These are phyloP conservation scores for Drosophila kanapiae DNA, from an alignment of 1,140 invertebrate species.

Conservation along the genomic window DNA sequence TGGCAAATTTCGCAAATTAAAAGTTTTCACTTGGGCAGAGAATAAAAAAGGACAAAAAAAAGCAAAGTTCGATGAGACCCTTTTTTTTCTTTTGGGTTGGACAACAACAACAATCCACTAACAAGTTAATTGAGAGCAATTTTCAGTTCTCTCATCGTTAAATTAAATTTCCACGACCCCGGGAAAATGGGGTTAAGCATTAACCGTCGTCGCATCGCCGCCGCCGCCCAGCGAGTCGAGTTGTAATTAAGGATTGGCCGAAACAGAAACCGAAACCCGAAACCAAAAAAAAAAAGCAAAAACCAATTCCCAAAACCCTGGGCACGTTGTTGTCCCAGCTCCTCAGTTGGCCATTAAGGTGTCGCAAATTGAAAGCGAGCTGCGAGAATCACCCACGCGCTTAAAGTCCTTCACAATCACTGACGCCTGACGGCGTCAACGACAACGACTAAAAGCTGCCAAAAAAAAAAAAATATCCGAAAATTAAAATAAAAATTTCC, in stretches of 20 bases:
- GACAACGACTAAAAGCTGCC: background rate
- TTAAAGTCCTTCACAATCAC: constrained; percentile 49
- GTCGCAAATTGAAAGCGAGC: constrained; percentile 68
- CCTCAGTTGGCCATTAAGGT: constrained; percentile 62
- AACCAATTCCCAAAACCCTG: constrained; percentile 21
- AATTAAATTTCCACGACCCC: constrained; percentile 40
- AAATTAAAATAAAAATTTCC: constrained; percentile 12
- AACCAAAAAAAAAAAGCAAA: background rate
- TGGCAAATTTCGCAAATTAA: constrained; percentile 66
- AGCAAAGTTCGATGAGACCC: constrained; percentile 34
- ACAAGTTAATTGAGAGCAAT: constrained; percentile 68
- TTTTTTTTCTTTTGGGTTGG: constrained; percentile 20
- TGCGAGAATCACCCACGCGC: constrained; percentile 24
- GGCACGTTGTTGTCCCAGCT: constrained; percentile 48
- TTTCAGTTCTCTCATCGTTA: constrained; percentile 56
- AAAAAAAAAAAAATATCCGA: constrained; percentile 1
- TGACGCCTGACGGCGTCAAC: constrained; percentile 23
- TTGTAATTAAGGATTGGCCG: constrained; percentile 29
- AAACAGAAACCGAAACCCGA: constrained; percentile 11
- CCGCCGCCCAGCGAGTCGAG: background rate
- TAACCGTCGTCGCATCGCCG: constrained; percentile 1
- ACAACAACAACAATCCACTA: constrained; percentile 35
- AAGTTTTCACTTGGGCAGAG: constrained; percentile 41
- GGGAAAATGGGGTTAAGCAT: constrained; percentile 18
- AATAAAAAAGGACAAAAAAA: background rate